Evolutionary conservation across 2,888 invertebrate genomes (phyloP).

Genomic region (Pristionchus japonicus): DNA sequence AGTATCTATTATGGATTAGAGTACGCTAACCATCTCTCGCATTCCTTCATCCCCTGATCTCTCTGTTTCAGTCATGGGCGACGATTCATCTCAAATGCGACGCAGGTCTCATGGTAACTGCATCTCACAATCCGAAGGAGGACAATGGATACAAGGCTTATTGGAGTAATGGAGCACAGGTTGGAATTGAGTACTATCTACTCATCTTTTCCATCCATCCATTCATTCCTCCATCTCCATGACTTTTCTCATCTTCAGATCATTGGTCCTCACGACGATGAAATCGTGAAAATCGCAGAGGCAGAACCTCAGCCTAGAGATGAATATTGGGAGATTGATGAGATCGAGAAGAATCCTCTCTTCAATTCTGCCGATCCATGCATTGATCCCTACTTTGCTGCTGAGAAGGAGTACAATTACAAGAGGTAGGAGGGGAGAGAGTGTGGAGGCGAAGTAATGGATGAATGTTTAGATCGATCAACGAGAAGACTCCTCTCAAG

Average conservation of each 20-base stretch:
- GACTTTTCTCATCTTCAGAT: slow-evolving; percentile 81
- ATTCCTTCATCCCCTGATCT: neutral
- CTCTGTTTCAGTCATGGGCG: slow-evolving; percentile 82
- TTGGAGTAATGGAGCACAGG: slow-evolving; percentile 91
- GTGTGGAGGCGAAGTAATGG: neutral
- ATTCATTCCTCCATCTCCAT: too few relatives aligned
- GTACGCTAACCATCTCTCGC: neutral
- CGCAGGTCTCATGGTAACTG: slow-evolving; percentile 91
- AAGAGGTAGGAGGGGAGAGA: neutral
- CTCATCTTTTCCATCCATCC: too few relatives aligned
- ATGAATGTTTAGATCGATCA: slow-evolving; percentile 62
- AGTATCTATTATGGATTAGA: slow-evolving; percentile 58
- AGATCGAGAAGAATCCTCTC: slow-evolving; percentile 79
- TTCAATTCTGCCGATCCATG: slow-evolving; percentile 79
- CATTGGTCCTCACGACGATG: slow-evolving; percentile 89
- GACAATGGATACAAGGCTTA: slow-evolving; percentile 98
- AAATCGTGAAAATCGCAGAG: slow-evolving; percentile 86
- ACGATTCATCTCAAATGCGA: slow-evolving; percentile 84
- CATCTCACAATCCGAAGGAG: slow-evolving; percentile 94
- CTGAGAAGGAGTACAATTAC: slow-evolving; percentile 55
- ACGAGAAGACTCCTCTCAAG: slow-evolving; percentile 78
- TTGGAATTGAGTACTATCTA: too few relatives aligned
- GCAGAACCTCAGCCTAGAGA: slow-evolving; percentile 85
- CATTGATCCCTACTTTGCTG: slow-evolving; percentile 82
- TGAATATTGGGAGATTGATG: slow-evolving; percentile 84